phyloP scores from a whole-genome alignment of 2,113 vertebrate genomes.

The Microcebus lehilahytsara region DNA sequence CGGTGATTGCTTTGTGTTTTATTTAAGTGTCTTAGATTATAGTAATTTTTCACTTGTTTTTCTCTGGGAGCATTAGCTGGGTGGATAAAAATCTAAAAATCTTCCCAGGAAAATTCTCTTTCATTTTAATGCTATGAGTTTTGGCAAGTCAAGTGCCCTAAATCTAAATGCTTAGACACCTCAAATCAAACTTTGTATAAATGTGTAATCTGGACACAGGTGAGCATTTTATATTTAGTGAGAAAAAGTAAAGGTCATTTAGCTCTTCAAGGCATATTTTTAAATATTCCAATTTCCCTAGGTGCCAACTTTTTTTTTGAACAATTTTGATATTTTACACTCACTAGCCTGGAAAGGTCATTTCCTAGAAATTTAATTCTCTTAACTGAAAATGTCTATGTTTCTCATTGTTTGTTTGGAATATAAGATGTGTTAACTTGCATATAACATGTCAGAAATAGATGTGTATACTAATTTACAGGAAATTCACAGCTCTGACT shows the following conservation, averaged over 20 bases:
- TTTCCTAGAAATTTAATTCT: conserved; percentile 51
- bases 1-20: not conserved
- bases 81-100: conserved; percentile 53
- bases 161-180: conserved; percentile 22
- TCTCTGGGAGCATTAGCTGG: not conserved
- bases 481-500: not conserved
- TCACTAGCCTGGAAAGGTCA: conserved; percentile 79
- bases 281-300: conserved; percentile 73
- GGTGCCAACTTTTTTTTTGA: conserved; percentile 55
- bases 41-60: conserved; percentile 14
- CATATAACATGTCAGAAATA: not conserved
- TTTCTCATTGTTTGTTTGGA: conserved; percentile 32
- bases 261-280: conserved; percentile 74
- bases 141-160: conserved; percentile 35
- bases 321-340: conserved; percentile 68
- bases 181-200: not conserved
- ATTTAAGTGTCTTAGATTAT: not conserved
- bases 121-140: conserved; percentile 56
- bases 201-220: conserved; percentile 46
- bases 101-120: not conserved
- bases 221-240: conserved; percentile 76
- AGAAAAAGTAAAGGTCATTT: conserved; percentile 81
- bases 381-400: conserved; percentile 48
- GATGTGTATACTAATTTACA: not conserved
- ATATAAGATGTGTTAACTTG: conserved; percentile 36